Percentiles rank a stretch among this genome's conserved stretches.
These are phyloP conservation scores for Melopsittacus undulatus DNA, from an alignment of 2,797 vertebrate genomes.

Conservation along the genomic window DNA sequence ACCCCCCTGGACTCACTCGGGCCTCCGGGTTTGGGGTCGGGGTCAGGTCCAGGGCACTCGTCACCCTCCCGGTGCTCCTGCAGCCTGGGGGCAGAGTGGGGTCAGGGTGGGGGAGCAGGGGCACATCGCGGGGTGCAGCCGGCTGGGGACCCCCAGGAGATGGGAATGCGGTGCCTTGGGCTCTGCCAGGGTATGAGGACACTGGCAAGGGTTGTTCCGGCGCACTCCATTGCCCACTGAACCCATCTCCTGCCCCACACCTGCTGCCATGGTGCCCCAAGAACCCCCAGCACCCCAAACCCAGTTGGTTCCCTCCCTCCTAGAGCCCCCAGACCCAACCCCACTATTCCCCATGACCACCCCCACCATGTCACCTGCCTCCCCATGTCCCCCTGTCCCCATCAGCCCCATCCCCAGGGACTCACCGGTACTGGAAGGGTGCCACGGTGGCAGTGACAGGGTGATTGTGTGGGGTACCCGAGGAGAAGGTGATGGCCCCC, in stretches of 20 bases:
- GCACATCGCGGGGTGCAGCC: rapidly evolving
- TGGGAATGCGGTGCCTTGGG: rapidly evolving
- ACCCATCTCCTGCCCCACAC: not conserved
- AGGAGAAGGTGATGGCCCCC: slow-evolving; percentile 68
- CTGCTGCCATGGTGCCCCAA: not conserved
- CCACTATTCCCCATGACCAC: not conserved
- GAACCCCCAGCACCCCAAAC: not conserved
- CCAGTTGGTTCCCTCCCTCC: not conserved
- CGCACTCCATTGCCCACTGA: not conserved
- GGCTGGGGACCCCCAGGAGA: not conserved
- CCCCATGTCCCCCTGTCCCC: too few relatives aligned
- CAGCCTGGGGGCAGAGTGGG: not conserved
- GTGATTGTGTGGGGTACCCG: slow-evolving; percentile 56
- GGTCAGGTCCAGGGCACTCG: not conserved
- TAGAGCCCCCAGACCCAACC: not conserved
- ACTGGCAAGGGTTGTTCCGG: not conserved
- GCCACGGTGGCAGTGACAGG: slow-evolving; percentile 90
- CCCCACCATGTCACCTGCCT: not conserved
- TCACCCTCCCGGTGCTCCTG: not conserved
- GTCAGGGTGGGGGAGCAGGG: not conserved
- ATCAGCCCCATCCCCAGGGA: not conserved
- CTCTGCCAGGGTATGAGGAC: not conserved
- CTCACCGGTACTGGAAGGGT: slow-evolving; percentile 91
- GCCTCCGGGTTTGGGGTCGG: not conserved
- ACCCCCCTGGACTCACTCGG: slow-evolving; percentile 11